Percentiles rank a stretch among this genome's conserved stretches.
Conservation (phyloP, 92 coral and sea anemone species). For the Phenganax marumi region DNA sequence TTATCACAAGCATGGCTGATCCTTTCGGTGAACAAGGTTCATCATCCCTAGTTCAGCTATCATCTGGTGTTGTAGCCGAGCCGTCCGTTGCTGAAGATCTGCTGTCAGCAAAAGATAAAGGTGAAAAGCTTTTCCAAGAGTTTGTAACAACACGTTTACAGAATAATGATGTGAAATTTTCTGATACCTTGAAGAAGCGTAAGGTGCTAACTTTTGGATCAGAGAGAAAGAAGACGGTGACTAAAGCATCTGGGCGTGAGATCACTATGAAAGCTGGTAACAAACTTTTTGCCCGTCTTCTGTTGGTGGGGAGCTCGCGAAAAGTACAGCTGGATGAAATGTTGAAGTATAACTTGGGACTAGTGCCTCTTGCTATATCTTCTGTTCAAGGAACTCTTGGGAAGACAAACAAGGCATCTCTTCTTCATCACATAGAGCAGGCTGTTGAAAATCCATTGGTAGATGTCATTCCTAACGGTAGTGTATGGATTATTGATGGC, state of each 20-base stretch:
- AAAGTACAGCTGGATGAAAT: slow-evolving; percentile 34
- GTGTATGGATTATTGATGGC: slow-evolving; percentile 59
- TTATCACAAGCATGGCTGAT: neutral
- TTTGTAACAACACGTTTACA: slow-evolving; percentile 17
- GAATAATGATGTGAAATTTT: slow-evolving; percentile 27
- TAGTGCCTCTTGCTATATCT: slow-evolving; percentile 29
- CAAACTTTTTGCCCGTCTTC: slow-evolving; percentile 36
- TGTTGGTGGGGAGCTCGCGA: slow-evolving; percentile 24
- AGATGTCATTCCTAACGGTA: slow-evolving; percentile 50
- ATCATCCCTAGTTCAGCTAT: slow-evolving; percentile 24
- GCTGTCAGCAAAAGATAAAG: slow-evolving; percentile 22
- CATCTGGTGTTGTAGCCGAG: slow-evolving; percentile 26
- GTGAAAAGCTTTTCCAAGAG: slow-evolving; percentile 27
- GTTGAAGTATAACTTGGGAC: slow-evolving; percentile 42
- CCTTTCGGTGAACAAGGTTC: neutral
- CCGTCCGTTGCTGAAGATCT: slow-evolving; percentile 11
- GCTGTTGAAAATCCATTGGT: slow-evolving; percentile 28
- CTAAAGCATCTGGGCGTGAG: slow-evolving; percentile 29
- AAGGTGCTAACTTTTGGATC: slow-evolving; percentile 4
- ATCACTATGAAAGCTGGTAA: slow-evolving; percentile 53
- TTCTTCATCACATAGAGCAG: slow-evolving; percentile 27
- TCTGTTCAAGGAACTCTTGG: slow-evolving; percentile 27
- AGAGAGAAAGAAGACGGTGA: slow-evolving; percentile 25
- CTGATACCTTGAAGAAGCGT: slow-evolving; percentile 29
- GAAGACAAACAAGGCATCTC: slow-evolving; percentile 30